Conservation (phyloP, 2,888 invertebrate genomes). For the Slavum lentiscoides region DNA sequence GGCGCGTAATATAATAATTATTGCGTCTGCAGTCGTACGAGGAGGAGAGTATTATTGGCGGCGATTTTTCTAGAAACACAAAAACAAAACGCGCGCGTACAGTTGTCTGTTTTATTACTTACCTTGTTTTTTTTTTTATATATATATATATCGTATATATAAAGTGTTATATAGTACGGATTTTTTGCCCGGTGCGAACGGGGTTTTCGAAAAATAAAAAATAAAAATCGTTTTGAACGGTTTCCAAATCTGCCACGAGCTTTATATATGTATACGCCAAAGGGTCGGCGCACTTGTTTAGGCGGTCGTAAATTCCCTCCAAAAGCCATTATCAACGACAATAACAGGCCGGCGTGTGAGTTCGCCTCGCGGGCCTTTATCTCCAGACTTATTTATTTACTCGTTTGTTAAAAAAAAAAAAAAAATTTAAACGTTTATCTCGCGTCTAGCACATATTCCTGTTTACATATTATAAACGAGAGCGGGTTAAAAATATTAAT, state of each 20-base stretch:
- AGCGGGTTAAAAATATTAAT: neutral
- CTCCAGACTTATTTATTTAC: slow-evolving; percentile 45
- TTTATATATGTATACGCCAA: slow-evolving; percentile 2
- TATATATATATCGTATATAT: neutral
- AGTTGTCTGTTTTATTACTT: slow-evolving; percentile 10
- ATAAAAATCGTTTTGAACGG: slow-evolving; percentile 27
- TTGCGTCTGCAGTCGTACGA: neutral
- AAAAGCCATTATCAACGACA: slow-evolving; percentile 50
- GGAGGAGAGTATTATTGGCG: neutral
- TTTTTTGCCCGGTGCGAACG: slow-evolving; percentile 18
- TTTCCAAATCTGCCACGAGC: slow-evolving; percentile 47
- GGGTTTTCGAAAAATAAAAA: slow-evolving; percentile 7
- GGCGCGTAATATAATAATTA: neutral
- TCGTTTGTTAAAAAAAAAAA: slow-evolving; percentile 17
- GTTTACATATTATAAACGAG: neutral
- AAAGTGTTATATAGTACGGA: no score
- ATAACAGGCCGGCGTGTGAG: slow-evolving; percentile 45
- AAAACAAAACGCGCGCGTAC: neutral
- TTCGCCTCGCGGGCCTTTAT: slow-evolving; percentile 45
- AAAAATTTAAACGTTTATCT: slow-evolving; percentile 36
- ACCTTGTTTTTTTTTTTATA: slow-evolving; percentile 8
- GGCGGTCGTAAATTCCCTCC: slow-evolving; percentile 31
- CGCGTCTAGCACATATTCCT: slow-evolving; percentile 1
- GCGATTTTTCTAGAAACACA: slow-evolving; percentile 15
- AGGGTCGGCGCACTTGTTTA: slow-evolving; percentile 37